Conservation (phyloP, 2,888 invertebrate species). For the Chesias legatella region DNA sequence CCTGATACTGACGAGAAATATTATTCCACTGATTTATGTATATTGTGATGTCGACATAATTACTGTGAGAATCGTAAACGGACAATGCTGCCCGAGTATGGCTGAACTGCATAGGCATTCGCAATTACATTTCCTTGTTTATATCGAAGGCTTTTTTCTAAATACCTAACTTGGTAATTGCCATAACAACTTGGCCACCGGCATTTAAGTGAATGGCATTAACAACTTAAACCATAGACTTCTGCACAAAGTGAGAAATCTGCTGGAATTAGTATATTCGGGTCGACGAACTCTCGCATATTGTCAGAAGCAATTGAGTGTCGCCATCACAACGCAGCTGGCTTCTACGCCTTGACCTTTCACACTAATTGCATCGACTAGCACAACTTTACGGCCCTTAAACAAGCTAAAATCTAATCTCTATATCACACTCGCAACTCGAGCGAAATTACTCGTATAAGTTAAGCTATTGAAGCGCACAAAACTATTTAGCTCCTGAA, state of each 20-base stretch:
- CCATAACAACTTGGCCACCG: constrained; percentile 1
- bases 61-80: constrained; percentile 66
- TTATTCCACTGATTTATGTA: constrained; percentile 56
- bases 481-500: constrained; percentile 29
- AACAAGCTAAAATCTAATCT: constrained; percentile 14
- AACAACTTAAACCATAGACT: no score
- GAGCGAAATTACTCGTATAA: constrained; percentile 10
- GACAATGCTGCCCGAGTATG: constrained; percentile 52
- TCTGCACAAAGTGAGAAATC: not conserved
- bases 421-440: constrained; percentile 3
- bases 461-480: constrained; percentile 31
- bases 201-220: not conserved
- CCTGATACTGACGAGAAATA: constrained; percentile 69
- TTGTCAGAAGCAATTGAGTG: constrained; percentile 64
- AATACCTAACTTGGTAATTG: constrained; percentile 19
- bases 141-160: constrained; percentile 33
- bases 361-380: constrained; percentile 55
- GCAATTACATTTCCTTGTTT: constrained; percentile 44
- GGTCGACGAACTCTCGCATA: constrained; percentile 64
- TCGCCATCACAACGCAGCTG: constrained; percentile 53
- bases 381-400: constrained; percentile 56
- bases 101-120: constrained; percentile 38
- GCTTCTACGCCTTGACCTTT: constrained; percentile 50
- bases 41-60: constrained; percentile 53
- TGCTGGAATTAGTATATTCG: constrained; percentile 9